Base-by-base conservation (phyloP, 2,113 vertebrate genomes). In the Mastomys coucha region DNA sequence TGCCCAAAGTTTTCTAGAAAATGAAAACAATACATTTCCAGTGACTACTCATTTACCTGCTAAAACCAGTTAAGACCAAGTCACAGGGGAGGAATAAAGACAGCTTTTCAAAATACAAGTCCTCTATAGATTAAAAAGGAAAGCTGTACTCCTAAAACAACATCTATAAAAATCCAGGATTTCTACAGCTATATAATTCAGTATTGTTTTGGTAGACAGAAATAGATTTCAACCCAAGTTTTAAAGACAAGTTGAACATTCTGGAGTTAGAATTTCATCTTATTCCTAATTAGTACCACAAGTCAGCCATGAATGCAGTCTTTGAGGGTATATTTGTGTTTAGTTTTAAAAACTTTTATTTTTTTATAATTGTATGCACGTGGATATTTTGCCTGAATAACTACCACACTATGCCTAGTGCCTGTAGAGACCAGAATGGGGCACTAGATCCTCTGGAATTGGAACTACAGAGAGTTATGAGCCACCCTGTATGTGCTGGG, bases 21-120 rank as follows among this genome's bases (percentile, higher is more conserved):
- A 96, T 63, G 33, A 94, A 94, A 91, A 90, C 1, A 86, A 78
- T 69, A 49, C 45, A 94, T 76, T 93, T 90, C 58, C 4, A 94
- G 14, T 31, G 75, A 77, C 16, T 90, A 86, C 45, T 91, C 73
- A 90, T 19, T 63, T 45, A 93, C 28, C 91, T n/a, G 82, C 0
- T 93, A 39, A 94, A 94, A 95, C 94, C 31, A 36, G 69, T 69
- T 91, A 95, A 95, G 84, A 92, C 12, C 80, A 89, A 93, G 77
- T 36, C 89, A 42, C 13, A 33, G 31, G 53, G 12, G 86, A 95
- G 51, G 2, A 89, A 84, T 10, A 24, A 95, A 95, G 53, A 89
- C 12, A 87, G 7, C 58, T 67, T 93, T 94, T 85, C 7, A 94
- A 63, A 89, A 60, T 65, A 42, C 0, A 84, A 88, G 42, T 53